Evolutionary conservation across 2,888 invertebrate genomes (phyloP).

Genomic region (Pardosa pseudoannulata): DNA sequence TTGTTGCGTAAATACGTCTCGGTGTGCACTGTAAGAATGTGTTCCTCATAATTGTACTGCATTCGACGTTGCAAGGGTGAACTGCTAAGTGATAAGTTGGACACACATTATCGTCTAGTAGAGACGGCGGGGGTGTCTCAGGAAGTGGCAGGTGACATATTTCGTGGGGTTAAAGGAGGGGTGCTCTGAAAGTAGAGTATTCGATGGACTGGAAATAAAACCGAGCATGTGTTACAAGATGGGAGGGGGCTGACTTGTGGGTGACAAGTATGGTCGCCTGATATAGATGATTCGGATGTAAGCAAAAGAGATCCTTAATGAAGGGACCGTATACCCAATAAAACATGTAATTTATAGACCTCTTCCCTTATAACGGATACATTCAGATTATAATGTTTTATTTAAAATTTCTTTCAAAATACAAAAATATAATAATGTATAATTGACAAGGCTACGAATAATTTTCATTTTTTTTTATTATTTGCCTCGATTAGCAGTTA

Average conservation of each 20-base stretch:
- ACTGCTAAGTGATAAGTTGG: background rate
- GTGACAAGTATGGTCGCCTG: background rate
- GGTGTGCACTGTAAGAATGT: too few relatives aligned
- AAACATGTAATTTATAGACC: background rate
- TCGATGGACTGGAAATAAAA: background rate
- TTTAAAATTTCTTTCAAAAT: too few relatives aligned
- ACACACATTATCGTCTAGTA: background rate
- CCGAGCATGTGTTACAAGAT: background rate
- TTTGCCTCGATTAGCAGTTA: too few relatives aligned
- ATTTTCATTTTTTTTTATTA: too few relatives aligned
- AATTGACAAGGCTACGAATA: too few relatives aligned
- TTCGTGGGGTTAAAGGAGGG: background rate
- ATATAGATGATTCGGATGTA: slow-evolving; percentile 1
- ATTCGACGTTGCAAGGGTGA: too few relatives aligned
- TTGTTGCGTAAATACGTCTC: too few relatives aligned
- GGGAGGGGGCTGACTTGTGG: background rate
- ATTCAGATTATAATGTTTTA: too few relatives aligned
- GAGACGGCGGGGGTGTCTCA: background rate
- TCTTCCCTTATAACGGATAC: too few relatives aligned
- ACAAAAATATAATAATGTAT: too few relatives aligned
- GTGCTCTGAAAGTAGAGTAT: background rate
- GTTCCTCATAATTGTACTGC: too few relatives aligned
- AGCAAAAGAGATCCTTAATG: background rate
- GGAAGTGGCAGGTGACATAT: slow-evolving; percentile 14
- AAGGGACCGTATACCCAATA: background rate